Evolutionary conservation across 2,113 vertebrate genomes (phyloP).

Genomic region (Pluvialis apricaria): DNA sequence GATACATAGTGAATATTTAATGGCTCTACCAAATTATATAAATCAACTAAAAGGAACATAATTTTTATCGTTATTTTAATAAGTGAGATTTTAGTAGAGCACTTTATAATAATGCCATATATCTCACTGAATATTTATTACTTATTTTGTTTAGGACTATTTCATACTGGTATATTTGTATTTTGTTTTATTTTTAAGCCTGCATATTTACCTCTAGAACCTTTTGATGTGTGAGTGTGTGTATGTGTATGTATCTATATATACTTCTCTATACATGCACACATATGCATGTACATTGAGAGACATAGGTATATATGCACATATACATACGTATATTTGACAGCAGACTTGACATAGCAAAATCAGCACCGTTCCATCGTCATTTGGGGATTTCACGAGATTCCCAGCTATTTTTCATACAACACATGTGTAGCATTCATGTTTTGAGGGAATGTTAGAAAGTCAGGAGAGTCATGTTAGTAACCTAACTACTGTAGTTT

Average conservation of each 20-base stretch:
- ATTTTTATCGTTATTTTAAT: conserved; percentile 41
- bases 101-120: conserved; percentile 69
- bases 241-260: neutral
- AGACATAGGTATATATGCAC: neutral
- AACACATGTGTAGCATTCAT: neutral
- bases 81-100: conserved; percentile 59
- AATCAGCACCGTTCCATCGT: neutral
- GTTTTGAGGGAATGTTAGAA: neutral
- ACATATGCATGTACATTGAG: fast-evolving
- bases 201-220: conserved; percentile 40
- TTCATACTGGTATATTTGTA: conserved; percentile 16
- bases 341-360: neutral
- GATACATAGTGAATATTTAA: conserved; percentile 50
- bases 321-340: neutral
- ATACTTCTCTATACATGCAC: neutral
- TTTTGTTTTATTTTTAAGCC: conserved; percentile 36
- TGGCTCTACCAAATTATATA: conserved; percentile 54
- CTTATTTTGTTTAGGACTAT: conserved; percentile 38
- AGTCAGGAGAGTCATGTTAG: neutral
- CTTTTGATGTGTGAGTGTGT: neutral
- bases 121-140: conserved; percentile 74
- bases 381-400: neutral
- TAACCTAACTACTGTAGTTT: neutral
- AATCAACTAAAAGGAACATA: conserved; percentile 56
- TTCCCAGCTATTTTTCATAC: neutral